phyloP scores from a whole-genome alignment of 2,113 vertebrate genomes.

The Xyrauchen texanus region DNA sequence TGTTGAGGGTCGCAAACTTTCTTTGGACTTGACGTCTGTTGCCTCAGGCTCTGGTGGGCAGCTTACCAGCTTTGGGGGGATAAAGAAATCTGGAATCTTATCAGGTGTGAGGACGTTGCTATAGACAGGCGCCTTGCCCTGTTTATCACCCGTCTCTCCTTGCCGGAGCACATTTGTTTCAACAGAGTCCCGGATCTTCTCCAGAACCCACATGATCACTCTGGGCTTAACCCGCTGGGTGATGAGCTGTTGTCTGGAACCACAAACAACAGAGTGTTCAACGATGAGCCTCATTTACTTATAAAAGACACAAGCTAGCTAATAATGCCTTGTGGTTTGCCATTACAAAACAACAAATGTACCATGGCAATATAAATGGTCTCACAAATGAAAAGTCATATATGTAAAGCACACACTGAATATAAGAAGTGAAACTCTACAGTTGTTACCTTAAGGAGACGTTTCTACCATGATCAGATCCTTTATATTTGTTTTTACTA shows the following conservation, averaged over 20 bases:
- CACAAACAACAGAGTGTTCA: slow-evolving; percentile 10
- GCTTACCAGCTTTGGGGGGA: slow-evolving; percentile 88
- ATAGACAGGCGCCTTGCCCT: slow-evolving; percentile 75
- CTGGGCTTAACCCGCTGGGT: slow-evolving; percentile 5
- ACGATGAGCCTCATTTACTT: too few relatives aligned
- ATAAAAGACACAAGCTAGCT: too few relatives aligned
- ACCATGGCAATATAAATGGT: too few relatives aligned
- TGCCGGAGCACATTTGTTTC: slow-evolving; percentile 78
- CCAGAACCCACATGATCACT: slow-evolving; percentile 88
- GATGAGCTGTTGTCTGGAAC: slow-evolving; percentile 33
- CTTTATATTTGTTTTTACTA: neutral
- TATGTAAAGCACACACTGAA: too few relatives aligned
- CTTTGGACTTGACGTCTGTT: slow-evolving; percentile 64
- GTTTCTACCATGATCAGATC: neutral
- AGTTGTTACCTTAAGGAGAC: neutral
- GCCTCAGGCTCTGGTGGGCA: slow-evolving; percentile 76
- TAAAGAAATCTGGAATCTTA: slow-evolving; percentile 97
- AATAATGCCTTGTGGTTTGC: too few relatives aligned
- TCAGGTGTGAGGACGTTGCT: slow-evolving; percentile 96
- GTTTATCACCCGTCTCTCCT: slow-evolving; percentile 75
- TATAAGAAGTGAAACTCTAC: neutral
- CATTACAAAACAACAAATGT: too few relatives aligned
- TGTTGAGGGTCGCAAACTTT: slow-evolving; percentile 67
- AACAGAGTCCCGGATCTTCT: slow-evolving; percentile 87
- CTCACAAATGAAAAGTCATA: too few relatives aligned